These are phyloP conservation scores for Candidula unifasciata DNA, from an alignment of 2,888 invertebrate species.

Conservation along the genomic window DNA sequence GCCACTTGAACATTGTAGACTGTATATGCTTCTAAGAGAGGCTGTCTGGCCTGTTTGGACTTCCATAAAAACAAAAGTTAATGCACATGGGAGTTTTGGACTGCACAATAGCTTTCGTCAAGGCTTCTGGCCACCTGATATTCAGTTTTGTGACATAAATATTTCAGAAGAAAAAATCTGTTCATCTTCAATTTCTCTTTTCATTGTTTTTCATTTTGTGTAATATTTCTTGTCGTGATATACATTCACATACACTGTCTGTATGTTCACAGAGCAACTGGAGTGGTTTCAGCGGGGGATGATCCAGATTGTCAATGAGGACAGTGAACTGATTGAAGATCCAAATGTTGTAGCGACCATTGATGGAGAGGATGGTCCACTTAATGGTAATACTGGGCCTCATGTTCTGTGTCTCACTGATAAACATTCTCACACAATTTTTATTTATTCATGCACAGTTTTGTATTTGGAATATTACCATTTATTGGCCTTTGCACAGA, in stretches of 20 bases:
- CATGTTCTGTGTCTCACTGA: neutral
- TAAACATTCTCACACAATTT: slow-evolving; percentile 30
- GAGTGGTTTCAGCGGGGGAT: slow-evolving; percentile 77
- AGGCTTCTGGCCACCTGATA: too few relatives aligned
- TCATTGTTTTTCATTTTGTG: neutral
- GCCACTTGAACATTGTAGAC: too few relatives aligned
- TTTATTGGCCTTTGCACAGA: slow-evolving; percentile 14
- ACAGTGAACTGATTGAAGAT: slow-evolving; percentile 64
- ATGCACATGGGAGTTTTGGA: too few relatives aligned
- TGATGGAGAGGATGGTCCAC: slow-evolving; percentile 73
- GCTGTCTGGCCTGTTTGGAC: too few relatives aligned
- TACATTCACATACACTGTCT: neutral
- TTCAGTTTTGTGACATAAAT: too few relatives aligned
- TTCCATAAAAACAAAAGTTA: too few relatives aligned
- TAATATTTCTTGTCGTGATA: neutral
- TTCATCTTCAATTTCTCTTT: too few relatives aligned
- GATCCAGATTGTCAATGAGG: slow-evolving; percentile 70
- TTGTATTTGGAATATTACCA: neutral
- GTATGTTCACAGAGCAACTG: slow-evolving; percentile 71
- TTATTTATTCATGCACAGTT: neutral
- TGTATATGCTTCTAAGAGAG: too few relatives aligned
- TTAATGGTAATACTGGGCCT: slow-evolving; percentile 65
- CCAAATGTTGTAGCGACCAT: slow-evolving; percentile 65
- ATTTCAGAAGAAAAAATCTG: too few relatives aligned
- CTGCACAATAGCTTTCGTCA: too few relatives aligned